These are phyloP conservation scores for Fabriciana adippe DNA, from an alignment of 2,888 invertebrate genomes.

Conservation along the genomic window DNA sequence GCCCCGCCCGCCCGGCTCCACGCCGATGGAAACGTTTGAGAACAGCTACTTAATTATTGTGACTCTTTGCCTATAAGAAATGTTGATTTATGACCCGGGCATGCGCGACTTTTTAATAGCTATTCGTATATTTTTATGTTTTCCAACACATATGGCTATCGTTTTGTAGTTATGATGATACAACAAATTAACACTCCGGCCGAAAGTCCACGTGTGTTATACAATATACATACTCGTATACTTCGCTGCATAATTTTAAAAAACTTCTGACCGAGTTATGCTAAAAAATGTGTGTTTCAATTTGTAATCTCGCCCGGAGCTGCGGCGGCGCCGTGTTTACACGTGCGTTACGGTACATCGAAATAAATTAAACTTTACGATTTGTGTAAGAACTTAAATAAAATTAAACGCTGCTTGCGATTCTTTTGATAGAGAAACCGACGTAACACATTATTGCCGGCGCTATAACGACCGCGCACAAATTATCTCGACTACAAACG, in stretches of 20 bases:
- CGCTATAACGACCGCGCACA: conserved; percentile 43
- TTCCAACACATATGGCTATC: background rate
- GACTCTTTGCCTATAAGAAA: conserved; percentile 44
- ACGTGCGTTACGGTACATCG: conserved; percentile 25
- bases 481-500: conserved; percentile 48
- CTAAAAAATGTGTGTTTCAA: conserved; percentile 16
- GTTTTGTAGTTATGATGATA: background rate
- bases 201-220: no score
- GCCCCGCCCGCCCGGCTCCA: conserved; percentile 31
- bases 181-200: no score
- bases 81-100: conserved; percentile 37
- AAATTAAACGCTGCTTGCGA: conserved; percentile 42
- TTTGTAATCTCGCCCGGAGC: conserved; percentile 14
- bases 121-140: conserved; percentile 17
- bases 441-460: conserved; percentile 44
- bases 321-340: conserved; percentile 26
- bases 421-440: conserved; percentile 42
- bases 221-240: background rate
- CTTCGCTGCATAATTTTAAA: conserved; percentile 1
- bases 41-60: conserved; percentile 50
- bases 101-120: conserved; percentile 40
- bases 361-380: conserved; percentile 41
- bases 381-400: conserved; percentile 36
- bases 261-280: conserved; percentile 23
- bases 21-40: conserved; percentile 44